Conservation (phyloP, 2,797 vertebrate genomes). For the Manis pentadactyla region DNA sequence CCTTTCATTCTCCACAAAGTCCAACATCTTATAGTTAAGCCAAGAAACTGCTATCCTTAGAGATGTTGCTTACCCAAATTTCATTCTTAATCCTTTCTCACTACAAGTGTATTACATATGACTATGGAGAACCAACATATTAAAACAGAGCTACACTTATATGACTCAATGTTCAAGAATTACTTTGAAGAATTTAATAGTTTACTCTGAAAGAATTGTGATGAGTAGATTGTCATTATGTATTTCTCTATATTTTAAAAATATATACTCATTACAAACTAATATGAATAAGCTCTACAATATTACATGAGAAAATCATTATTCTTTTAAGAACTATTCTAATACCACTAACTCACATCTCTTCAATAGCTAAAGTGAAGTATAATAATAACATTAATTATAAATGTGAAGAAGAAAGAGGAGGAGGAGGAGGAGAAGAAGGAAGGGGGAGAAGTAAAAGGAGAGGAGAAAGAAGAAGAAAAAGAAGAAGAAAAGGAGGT, state of each 20-base stretch:
- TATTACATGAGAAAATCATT: not conserved
- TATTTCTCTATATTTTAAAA: not conserved
- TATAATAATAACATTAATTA: not conserved
- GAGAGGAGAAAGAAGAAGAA: not conserved
- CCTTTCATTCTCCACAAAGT: not conserved
- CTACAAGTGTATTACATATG: not conserved
- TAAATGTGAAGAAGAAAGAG: not conserved
- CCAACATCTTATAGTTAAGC: not conserved
- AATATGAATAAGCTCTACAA: not conserved
- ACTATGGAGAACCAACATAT: not conserved
- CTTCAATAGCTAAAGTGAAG: not conserved
- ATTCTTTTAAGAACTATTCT: not conserved
- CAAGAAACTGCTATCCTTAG: not conserved
- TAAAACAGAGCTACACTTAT: not conserved
- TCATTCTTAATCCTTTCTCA: not conserved
- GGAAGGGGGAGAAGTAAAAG: not conserved
- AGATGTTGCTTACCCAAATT: not conserved
- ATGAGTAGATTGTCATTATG: not conserved
- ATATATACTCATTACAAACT: not conserved
- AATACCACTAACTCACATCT: not conserved
- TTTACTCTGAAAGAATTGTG: not conserved
- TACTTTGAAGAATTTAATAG: not conserved
- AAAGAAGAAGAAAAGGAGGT: not conserved
- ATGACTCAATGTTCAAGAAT: not conserved
- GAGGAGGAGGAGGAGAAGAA: not conserved